Conservation (phyloP, 2,113 vertebrate species). For the Entosphenus tridentatus region DNA sequence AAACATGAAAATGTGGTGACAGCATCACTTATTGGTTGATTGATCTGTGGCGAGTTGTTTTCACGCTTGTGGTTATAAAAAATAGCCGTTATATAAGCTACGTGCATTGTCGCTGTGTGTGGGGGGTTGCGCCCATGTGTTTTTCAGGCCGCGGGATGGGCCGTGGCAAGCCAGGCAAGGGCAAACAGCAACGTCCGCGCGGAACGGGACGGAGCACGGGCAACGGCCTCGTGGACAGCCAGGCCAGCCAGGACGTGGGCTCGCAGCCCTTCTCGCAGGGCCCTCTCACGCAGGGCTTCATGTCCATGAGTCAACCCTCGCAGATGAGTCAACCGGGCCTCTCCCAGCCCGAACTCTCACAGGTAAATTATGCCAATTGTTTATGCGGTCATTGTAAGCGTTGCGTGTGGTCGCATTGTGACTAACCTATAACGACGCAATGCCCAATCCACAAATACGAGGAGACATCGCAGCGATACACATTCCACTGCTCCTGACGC, state of each 20-base stretch:
- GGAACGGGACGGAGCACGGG: conserved; percentile 42
- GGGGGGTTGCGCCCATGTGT: neutral
- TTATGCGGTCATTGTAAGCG: no score
- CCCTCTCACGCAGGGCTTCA: conserved; percentile 83
- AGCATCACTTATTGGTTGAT: no score
- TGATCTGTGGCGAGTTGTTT: no score
- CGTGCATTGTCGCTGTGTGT: no score
- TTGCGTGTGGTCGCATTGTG: no score
- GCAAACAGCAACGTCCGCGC: conserved; percentile 60
- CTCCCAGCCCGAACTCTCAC: conserved; percentile 82
- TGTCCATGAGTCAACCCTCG: conserved; percentile 94
- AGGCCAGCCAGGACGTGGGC: conserved; percentile 68
- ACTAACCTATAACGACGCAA: no score
- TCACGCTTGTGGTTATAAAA: no score
- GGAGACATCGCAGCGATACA: no score
- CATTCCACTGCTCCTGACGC: no score
- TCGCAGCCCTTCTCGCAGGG: conserved; percentile 96
- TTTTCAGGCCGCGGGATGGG: conserved; percentile 53
- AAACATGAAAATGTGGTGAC: no score
- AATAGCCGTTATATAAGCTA: no score
- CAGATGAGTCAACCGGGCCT: conserved; percentile 99
- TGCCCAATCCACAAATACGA: no score
- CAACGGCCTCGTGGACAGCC: conserved; percentile 46
- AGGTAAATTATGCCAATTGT: conserved; percentile 26
- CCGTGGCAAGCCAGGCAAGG: conserved; percentile 53